Percentiles rank a stretch among this genome's conserved stretches.
Conservation (phyloP, 2,888 invertebrate species). For the Oxystoma pomonae region DNA sequence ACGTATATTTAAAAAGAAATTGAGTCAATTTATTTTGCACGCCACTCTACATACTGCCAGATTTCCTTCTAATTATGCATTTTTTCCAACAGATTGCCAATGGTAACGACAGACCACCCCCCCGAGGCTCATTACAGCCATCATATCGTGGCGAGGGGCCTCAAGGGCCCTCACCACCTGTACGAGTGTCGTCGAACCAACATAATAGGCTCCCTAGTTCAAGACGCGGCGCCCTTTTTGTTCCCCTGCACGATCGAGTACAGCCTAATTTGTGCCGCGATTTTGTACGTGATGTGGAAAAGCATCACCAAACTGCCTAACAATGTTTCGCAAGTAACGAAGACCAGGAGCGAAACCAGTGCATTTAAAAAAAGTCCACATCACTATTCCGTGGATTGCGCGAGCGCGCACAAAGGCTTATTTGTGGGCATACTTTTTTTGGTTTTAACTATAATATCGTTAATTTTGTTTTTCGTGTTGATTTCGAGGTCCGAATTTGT, state of each 20-base stretch:
- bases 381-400: conserved; percentile 91
- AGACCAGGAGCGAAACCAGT: conserved; percentile 44
- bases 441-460: conserved; percentile 73
- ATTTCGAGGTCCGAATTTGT: conserved; percentile 51
- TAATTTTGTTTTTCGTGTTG: conserved; percentile 87
- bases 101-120: conserved; percentile 39
- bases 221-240: conserved; percentile 57
- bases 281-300: conserved; percentile 96
- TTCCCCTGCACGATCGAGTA: conserved; percentile 96
- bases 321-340: conserved; percentile 25
- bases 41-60: too few species aligned
- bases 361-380: conserved; percentile 76
- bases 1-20: too few species aligned
- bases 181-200: conserved; percentile 86
- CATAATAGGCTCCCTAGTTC: conserved; percentile 74
- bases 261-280: conserved; percentile 92
- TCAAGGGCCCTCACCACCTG: conserved; percentile 83
- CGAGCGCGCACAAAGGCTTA: conserved; percentile 87
- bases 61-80: too few species aligned
- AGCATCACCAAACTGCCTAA: conserved; percentile 67
- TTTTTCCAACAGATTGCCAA: conserved; percentile 33
- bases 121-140: conserved; percentile 54
- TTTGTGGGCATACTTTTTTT: conserved; percentile 72
- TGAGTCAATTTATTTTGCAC: too few species aligned
- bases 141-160: conserved; percentile 68